These are phyloP conservation scores for Chauna torquata DNA, from an alignment of 2,113 vertebrate genomes.

Conservation along the genomic window DNA sequence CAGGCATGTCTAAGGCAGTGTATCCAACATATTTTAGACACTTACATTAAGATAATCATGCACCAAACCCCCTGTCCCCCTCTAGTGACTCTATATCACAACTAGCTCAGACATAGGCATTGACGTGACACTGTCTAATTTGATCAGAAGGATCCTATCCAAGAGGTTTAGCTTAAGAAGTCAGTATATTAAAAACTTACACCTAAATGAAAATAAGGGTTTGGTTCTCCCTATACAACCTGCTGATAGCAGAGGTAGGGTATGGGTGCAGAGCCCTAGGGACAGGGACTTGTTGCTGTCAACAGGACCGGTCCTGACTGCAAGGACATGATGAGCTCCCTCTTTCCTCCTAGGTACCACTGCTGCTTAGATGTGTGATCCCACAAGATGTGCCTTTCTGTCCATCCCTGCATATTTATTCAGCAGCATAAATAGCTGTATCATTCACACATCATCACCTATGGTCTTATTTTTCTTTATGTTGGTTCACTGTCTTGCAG, in stretches of 20 bases:
- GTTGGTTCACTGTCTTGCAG: neutral
- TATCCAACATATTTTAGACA: neutral
- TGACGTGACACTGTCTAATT: neutral
- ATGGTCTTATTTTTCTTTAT: neutral
- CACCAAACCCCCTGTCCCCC: neutral
- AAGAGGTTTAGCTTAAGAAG: neutral
- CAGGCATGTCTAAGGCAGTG: neutral
- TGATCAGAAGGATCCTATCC: neutral
- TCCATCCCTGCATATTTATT: neutral
- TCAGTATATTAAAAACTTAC: neutral
- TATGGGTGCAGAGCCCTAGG: neutral
- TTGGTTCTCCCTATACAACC: neutral
- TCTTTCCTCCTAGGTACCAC: neutral
- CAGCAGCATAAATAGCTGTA: neutral
- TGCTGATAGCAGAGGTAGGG: neutral
- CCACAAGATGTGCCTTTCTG: neutral
- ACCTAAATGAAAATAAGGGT: neutral
- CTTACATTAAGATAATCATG: neutral
- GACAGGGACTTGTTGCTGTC: neutral
- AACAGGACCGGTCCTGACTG: neutral
- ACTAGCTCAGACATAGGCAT: neutral
- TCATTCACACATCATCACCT: neutral
- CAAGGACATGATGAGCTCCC: fast-evolving
- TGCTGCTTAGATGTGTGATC: neutral
- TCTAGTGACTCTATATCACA: neutral